Base-by-base conservation (phyloP, 2,797 vertebrate species). In the Helicolenus hilgendorfi region DNA sequence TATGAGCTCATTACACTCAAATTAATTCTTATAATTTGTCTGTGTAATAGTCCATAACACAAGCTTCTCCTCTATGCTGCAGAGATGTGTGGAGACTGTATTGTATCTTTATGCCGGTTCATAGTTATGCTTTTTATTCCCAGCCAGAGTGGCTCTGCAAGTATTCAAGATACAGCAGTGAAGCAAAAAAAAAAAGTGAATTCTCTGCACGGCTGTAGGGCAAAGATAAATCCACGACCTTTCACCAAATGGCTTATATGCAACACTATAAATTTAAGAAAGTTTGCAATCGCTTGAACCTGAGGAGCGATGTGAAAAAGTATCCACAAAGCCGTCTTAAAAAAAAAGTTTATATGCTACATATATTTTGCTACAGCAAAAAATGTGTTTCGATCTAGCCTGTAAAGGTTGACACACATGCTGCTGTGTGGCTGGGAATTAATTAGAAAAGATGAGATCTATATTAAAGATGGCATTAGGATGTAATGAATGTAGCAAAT, bases 181-280 rank as follows among this genome's bases (percentile, higher is more conserved):
- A 83, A 84, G 80, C 77, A 89, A 88, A 79, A 56, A 72, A 72
- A 68, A 74, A 67, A 45, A n/a, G 3, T 11, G 22, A 88, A 78
- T 63, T 76, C 62, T 60, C 64, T 81, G 69, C 58, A 73, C 74
- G 22, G 82, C 91, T 85, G 76, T 38, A 29, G 83, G 89, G 64
- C 26, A 85, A 77, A 91, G 86, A 93, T 90, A 92, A 94, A 94
- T 90, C 73, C 33, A 76, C 79, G 88, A 94, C 92, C 92, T 94
- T 94, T 94, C 73, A 77, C 79, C 76, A 88, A 88, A 89, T 81
- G 80, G 68, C 87, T 86, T 38, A 81, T 84, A 86, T 76, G 78
- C 79, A 92, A 80, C 60, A 75, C 31, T 81, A 68, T 81, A 81
- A 86, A 85, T 81, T 41, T 70, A 62, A 41, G 35, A 84, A 72